These are phyloP conservation scores for Spilosoma lubricipeda DNA, from an alignment of 2,888 invertebrate species.

Conservation along the genomic window DNA sequence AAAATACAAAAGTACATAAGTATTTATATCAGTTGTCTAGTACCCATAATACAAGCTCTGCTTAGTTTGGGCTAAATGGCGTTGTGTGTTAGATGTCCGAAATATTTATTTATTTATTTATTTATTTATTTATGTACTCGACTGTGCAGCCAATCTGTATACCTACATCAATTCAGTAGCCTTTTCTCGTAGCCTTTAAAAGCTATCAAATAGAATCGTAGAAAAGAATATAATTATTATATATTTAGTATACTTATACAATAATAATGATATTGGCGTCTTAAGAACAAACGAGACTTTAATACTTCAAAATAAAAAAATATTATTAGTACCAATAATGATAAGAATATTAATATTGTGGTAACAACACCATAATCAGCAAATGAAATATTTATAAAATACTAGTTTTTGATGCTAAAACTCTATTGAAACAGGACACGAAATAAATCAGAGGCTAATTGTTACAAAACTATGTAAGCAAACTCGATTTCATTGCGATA, in stretches of 20 bases:
- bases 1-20: no score
- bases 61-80: no score
- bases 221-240: neutral
- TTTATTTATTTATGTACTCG: no score
- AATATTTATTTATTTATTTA: no score
- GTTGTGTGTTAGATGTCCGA: no score
- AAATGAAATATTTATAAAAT: constrained; percentile 55
- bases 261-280: neutral
- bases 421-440: constrained; percentile 56
- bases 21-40: no score
- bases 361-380: neutral
- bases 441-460: constrained; percentile 68
- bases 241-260: neutral
- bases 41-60: no score
- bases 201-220: neutral
- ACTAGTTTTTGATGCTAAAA: constrained; percentile 49
- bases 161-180: neutral
- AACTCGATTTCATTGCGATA: constrained; percentile 58
- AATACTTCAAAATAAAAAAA: neutral
- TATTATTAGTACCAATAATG: neutral
- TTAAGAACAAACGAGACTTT: neutral
- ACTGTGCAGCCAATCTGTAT: neutral
- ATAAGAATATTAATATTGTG: no score
- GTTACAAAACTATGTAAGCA: constrained; percentile 65
- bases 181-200: neutral